phyloP scores from a whole-genome alignment of 53 echinoderm and acorn worm species.

The Echinarachnius parma region DNA sequence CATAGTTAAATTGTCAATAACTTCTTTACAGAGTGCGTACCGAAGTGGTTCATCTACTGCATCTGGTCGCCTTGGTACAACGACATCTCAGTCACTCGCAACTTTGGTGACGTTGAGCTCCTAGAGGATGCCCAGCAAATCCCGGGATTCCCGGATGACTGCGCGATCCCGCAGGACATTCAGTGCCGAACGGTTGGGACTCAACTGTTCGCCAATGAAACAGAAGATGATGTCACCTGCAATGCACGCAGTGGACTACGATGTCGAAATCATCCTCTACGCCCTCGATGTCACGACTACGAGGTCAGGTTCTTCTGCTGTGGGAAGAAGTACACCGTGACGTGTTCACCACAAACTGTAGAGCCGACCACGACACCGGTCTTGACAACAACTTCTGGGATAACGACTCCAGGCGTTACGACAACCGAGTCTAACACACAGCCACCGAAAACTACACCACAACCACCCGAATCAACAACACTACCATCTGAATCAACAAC shows the following conservation, averaged over 20 bases:
- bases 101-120: neutral
- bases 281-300: conserved; percentile 13
- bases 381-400: neutral
- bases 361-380: neutral
- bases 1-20: no score
- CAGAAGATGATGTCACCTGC: conserved; percentile 13
- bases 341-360: conserved; percentile 1
- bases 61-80: conserved; percentile 4
- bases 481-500: neutral
- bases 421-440: neutral
- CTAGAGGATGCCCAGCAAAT: conserved; percentile 25
- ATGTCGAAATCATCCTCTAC: neutral
- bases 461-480: neutral
- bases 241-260: neutral
- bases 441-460: neutral
- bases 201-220: conserved; percentile 8
- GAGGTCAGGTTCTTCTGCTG: conserved; percentile 26
- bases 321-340: conserved; percentile 5
- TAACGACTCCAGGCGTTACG: neutral
- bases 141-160: conserved; percentile 11
- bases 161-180: neutral
- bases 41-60: neutral
- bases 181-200: conserved; percentile 14
- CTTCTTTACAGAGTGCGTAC: conserved; percentile 1
- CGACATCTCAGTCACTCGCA: neutral